phyloP scores from a whole-genome alignment of 2,797 vertebrate genomes.

The Micromesistius poutassou region DNA sequence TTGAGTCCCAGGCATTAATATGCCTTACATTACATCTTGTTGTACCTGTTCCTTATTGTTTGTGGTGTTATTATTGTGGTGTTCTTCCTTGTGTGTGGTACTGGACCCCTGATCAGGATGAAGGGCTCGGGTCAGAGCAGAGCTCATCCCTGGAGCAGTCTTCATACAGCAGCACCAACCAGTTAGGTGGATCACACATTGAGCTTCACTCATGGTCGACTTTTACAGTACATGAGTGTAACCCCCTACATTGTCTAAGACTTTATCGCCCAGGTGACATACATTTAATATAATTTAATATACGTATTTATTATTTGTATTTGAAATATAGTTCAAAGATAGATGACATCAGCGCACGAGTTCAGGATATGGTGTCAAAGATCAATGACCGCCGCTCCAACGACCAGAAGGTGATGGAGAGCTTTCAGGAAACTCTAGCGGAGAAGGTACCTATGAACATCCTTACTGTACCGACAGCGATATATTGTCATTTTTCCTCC shows the following conservation, averaged over 20 bases:
- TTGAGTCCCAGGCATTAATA: too few relatives aligned
- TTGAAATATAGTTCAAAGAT: conserved; percentile 24
- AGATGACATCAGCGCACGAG: conserved; percentile 47
- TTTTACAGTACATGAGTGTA: not conserved
- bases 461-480: too few relatives aligned
- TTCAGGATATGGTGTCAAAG: conserved; percentile 48
- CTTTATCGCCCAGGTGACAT: not conserved
- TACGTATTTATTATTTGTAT: not conserved
- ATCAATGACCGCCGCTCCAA: conserved; percentile 51
- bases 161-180: conserved; percentile 10
- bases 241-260: too few relatives aligned
- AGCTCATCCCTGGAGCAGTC: conserved; percentile 17
- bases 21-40: too few relatives aligned
- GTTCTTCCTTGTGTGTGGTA: not conserved
- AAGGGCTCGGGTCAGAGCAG: not conserved
- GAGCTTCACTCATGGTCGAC: not conserved
- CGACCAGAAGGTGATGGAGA: conserved; percentile 55
- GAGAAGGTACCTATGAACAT: conserved; percentile 46
- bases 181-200: not conserved
- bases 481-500: not conserved
- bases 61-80: too few relatives aligned
- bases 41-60: too few relatives aligned
- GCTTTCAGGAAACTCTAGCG: conserved; percentile 48
- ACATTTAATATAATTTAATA: not conserved
- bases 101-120: not conserved